These are phyloP conservation scores for Epinephelus awoara DNA, from an alignment of 2,797 vertebrate species.

Conservation along the genomic window DNA sequence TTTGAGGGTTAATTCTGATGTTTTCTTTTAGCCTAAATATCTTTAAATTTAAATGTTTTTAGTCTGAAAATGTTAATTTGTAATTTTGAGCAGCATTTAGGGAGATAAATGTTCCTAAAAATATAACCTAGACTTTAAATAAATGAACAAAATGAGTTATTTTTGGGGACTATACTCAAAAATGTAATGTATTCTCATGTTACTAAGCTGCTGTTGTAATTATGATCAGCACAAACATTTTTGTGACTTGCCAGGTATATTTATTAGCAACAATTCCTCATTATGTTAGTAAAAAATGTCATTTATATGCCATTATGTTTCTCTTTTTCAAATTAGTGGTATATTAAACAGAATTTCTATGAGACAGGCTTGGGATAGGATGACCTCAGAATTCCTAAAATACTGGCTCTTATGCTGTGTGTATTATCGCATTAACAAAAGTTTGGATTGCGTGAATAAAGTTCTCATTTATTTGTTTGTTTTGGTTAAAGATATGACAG, in stretches of 20 bases:
- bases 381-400: not conserved
- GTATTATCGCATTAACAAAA: slow-evolving; percentile 1
- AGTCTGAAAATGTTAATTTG: not conserved
- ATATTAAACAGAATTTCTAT: no score
- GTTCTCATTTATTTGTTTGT: slow-evolving; percentile 18
- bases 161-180: not conserved
- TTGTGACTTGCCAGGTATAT: no score
- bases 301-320: no score
- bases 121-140: not conserved
- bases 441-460: slow-evolving; percentile 19
- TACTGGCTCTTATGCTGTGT: not conserved
- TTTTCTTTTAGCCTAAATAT: not conserved
- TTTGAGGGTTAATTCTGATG: not conserved
- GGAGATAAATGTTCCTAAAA: not conserved
- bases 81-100: not conserved
- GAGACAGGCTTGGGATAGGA: no score
- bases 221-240: no score
- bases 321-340: no score
- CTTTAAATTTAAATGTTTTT: not conserved
- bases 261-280: no score
- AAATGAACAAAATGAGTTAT: not conserved
- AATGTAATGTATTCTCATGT: no score
- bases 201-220: no score
- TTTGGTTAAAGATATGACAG: slow-evolving; percentile 21
- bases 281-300: no score